Evolutionary conservation across 2,113 vertebrate genomes (phyloP).

Genomic region (Typhlomys cinereus): DNA sequence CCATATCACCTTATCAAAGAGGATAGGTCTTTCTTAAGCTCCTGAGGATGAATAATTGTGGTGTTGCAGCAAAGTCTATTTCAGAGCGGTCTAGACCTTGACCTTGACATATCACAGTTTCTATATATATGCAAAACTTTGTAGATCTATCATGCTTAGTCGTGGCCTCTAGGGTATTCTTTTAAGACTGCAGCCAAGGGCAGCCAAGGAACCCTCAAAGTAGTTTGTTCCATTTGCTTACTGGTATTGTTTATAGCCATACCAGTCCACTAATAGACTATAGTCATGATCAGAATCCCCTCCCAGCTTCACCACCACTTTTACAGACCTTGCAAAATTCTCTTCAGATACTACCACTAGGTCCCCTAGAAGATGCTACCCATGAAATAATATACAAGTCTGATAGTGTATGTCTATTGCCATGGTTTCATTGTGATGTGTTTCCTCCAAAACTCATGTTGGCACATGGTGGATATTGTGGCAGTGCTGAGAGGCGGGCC

Average conservation of each 20-base stretch:
- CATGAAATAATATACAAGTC: not conserved
- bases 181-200: not conserved
- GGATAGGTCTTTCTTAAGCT: not conserved
- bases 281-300: not conserved
- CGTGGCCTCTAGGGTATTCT: not conserved
- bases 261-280: not conserved
- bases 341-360: not conserved
- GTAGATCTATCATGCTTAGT: not conserved
- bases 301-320: not conserved
- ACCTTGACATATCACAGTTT: not conserved
- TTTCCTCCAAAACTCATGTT: not conserved
- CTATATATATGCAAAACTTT: slow-evolving; percentile 29
- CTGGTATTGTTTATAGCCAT: slow-evolving; percentile 11
- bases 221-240: not conserved
- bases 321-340: not conserved
- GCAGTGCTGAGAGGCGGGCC: not conserved
- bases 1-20: slow-evolving; percentile 1
- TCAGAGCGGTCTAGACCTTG: not conserved
- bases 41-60: not conserved
- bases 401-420: not conserved
- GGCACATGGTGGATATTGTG: not conserved
- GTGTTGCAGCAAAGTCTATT: not conserved
- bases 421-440: not conserved
- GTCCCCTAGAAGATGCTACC: not conserved
- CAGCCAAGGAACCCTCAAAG: not conserved